Conservation (phyloP, 2,888 invertebrate genomes). For the Diaprepes abbreviatus region DNA sequence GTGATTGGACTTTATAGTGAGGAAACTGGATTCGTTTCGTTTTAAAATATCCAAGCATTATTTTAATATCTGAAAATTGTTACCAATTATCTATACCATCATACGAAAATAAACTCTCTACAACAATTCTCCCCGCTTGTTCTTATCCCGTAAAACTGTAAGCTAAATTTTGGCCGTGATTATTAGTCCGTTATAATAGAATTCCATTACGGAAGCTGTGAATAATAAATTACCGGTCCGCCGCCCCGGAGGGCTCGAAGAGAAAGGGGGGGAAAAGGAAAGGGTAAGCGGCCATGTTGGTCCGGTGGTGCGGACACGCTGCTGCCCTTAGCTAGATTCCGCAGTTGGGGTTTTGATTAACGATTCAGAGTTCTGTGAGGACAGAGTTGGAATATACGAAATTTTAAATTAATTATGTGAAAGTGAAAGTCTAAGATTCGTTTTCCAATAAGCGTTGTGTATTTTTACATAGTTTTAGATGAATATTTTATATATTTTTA, state of each 20-base stretch:
- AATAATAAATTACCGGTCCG: constrained; percentile 65
- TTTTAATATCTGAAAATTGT: no score
- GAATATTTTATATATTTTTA: no score
- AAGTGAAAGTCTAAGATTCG: no score
- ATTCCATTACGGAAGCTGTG: constrained; percentile 65
- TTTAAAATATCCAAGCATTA: no score
- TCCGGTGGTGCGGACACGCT: constrained; percentile 70
- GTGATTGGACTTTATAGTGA: no score
- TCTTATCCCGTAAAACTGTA: constrained; percentile 15
- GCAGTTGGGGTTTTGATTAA: constrained; percentile 49
- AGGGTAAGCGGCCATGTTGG: constrained; percentile 71
- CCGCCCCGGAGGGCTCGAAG: constrained; percentile 39
- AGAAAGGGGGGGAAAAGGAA: constrained; percentile 61
- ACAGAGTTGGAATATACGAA: constrained; percentile 19
- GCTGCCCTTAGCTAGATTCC: constrained; percentile 49
- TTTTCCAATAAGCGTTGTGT: no score
- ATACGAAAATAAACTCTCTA: not conserved
- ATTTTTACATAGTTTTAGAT: no score
- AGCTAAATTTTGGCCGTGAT: constrained; percentile 53
- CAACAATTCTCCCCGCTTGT: not conserved
- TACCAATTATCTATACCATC: no score
- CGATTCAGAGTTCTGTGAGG: constrained; percentile 27
- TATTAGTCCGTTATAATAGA: constrained; percentile 63
- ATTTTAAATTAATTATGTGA: not conserved
- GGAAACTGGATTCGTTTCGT: no score